A percentile compares a stretch with the other conserved stretches of the same genome.
Evolutionary conservation across 2,888 invertebrate genomes (phyloP).

Genomic region (Schrankia costaestrigalis): DNA sequence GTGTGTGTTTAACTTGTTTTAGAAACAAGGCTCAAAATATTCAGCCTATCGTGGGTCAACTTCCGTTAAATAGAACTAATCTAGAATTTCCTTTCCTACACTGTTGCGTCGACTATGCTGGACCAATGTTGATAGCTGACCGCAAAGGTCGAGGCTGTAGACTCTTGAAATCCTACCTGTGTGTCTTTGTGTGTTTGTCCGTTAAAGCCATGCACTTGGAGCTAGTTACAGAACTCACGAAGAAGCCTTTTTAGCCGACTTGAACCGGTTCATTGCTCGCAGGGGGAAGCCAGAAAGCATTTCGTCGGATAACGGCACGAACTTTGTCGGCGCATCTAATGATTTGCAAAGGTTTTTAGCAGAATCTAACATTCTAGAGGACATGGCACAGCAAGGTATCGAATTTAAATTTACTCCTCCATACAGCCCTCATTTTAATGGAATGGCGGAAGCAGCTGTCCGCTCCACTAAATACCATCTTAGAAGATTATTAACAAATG

Average conservation of each 20-base stretch:
- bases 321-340: neutral
- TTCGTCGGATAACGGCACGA: neutral
- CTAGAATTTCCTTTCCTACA: neutral
- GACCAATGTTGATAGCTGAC: constrained; percentile 4
- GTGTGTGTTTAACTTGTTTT: neutral
- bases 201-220: constrained; percentile 3
- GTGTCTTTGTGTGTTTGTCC: constrained; percentile 4
- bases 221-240: neutral
- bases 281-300: too few species aligned
- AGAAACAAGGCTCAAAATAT: neutral
- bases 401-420: neutral
- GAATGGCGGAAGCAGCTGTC: constrained; percentile 1
- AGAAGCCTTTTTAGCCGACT: neutral
- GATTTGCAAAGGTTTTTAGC: neutral
- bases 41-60: neutral
- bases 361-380: neutral
- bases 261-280: neutral
- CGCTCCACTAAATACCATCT: neutral
- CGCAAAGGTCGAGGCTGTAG: constrained; percentile 4
- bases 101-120: neutral
- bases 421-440: constrained; percentile 3
- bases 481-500: neutral
- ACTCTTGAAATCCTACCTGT: constrained; percentile 2
- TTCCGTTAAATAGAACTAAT: neutral
- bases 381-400: neutral